phyloP scores from a whole-genome alignment of 2,113 vertebrate species.

The Bostrychus sinensis region DNA sequence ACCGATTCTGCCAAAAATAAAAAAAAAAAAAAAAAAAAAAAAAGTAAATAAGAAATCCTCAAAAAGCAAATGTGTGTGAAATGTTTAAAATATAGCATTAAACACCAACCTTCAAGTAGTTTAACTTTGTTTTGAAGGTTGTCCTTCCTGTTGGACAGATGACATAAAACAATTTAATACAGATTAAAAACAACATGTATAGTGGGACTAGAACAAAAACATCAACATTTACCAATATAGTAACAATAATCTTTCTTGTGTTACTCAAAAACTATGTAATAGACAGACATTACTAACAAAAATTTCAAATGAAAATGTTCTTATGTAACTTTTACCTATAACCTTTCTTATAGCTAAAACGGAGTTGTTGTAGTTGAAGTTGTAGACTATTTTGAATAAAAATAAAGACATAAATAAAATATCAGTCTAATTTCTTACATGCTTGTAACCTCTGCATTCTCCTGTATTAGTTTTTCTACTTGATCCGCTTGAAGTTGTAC shows the following conservation, averaged over 20 bases:
- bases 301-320: no score
- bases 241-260: no score
- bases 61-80: not conserved
- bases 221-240: no score
- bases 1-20: conserved; percentile 80
- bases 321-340: no score
- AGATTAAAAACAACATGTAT: not conserved
- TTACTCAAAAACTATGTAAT: no score
- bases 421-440: conserved; percentile 76
- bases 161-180: not conserved
- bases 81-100: not conserved
- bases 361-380: no score
- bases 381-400: no score
- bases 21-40: conserved; percentile 1
- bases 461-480: conserved; percentile 81
- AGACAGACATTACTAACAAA: no score
- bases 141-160: conserved; percentile 81
- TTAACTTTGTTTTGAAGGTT: conserved; percentile 87
- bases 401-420: not conserved
- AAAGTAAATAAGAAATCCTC: not conserved
- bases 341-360: no score
- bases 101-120: conserved; percentile 86
- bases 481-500: conserved; percentile 82
- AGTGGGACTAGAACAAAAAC: not conserved
- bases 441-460: conserved; percentile 80